These are phyloP conservation scores for Trogon melanurus DNA, from an alignment of 2,113 vertebrate genomes.

Conservation along the genomic window DNA sequence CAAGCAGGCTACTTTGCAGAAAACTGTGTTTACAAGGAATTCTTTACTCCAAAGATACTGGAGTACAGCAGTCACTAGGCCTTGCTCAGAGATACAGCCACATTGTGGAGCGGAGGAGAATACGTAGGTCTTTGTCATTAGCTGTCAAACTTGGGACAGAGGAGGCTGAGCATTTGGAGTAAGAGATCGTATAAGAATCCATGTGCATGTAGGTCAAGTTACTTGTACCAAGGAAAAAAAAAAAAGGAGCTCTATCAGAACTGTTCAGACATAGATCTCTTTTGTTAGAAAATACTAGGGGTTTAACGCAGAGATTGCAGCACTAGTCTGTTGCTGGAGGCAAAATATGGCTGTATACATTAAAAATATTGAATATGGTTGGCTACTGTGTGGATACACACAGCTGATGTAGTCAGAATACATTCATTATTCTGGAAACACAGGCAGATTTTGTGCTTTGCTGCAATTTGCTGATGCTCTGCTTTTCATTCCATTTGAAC, in stretches of 20 bases:
- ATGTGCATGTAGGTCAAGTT: neutral
- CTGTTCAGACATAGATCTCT: neutral
- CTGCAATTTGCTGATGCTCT: constrained; percentile 51
- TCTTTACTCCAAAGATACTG: neutral
- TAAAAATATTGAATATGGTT: constrained; percentile 33
- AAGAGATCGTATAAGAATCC: neutral
- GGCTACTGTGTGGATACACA: neutral
- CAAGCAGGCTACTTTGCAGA: neutral
- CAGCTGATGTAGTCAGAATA: constrained; percentile 37
- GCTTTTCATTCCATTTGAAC: constrained; percentile 58
- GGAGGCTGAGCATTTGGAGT: neutral
- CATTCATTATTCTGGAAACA: constrained; percentile 55
- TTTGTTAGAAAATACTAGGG: neutral
- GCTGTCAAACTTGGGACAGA: neutral
- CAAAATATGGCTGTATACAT: constrained; percentile 35
- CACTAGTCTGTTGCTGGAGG: neutral
- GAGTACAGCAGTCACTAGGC: neutral
- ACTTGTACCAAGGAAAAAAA: neutral
- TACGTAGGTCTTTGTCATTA: neutral
- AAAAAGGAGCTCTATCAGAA: neutral
- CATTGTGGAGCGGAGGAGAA: neutral
- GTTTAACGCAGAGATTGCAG: neutral
- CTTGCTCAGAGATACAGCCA: neutral
- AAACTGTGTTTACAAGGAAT: neutral
- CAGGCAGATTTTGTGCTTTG: constrained; percentile 41